These are phyloP conservation scores for Plectrocnemia conspersa DNA, from an alignment of 1,140 invertebrate genomes.

Conservation along the genomic window DNA sequence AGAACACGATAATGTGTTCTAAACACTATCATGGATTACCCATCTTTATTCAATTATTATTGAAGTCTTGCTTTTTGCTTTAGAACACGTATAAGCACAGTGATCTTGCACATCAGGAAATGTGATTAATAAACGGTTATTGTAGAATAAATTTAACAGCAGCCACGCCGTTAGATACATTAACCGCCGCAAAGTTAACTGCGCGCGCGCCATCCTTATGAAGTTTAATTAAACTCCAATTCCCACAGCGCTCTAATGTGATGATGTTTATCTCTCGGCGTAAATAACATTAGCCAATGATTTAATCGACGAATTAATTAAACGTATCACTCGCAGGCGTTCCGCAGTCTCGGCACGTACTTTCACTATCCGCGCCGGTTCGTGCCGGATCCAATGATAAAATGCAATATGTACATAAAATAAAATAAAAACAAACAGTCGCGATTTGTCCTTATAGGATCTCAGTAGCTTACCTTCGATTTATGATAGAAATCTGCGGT, in stretches of 20 bases:
- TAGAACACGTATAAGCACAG: too few species aligned
- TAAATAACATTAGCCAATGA: conserved; percentile 2
- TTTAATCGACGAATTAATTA: conserved; percentile 1
- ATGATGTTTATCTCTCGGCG: background rate
- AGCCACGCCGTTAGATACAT: too few species aligned
- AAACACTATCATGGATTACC: too few species aligned
- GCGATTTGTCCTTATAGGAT: background rate
- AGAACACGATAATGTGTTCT: too few species aligned
- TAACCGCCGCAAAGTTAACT: too few species aligned
- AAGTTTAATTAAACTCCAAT: conserved; percentile 1
- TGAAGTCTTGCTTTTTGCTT: too few species aligned
- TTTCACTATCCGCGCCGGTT: background rate
- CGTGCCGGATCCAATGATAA: background rate
- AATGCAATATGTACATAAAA: background rate
- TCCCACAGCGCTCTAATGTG: background rate
- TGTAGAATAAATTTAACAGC: too few species aligned
- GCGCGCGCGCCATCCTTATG: too few species aligned
- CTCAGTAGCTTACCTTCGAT: background rate
- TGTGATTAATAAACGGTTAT: too few species aligned
- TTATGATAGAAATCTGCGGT: background rate
- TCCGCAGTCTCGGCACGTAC: background rate
- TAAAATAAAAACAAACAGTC: background rate
- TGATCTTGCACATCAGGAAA: too few species aligned
- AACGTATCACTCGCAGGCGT: background rate
- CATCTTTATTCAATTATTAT: too few species aligned